Percentiles rank a stretch among this genome's conserved stretches.
phyloP scores from a whole-genome alignment of 1,140 invertebrate species.

The Asobara japonica region DNA sequence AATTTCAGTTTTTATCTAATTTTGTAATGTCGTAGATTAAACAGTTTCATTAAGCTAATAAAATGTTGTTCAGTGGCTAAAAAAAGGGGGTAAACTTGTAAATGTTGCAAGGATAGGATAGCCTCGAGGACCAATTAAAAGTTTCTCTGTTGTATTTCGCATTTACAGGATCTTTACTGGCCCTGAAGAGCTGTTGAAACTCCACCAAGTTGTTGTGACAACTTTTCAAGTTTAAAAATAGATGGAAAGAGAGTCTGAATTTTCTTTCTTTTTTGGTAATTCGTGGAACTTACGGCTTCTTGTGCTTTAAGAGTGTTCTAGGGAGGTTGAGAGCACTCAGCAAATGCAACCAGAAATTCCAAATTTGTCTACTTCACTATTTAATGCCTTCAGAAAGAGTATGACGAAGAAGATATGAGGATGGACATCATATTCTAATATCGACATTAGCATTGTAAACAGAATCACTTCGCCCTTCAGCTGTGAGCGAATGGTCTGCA shows the following conservation, averaged over 20 bases:
- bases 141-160: neutral
- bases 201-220: neutral
- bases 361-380: too few relatives aligned
- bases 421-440: too few relatives aligned
- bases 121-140: slow-evolving; percentile 9
- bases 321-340: too few relatives aligned
- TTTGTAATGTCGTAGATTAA: neutral
- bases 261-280: neutral
- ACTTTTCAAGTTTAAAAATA: neutral
- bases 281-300: neutral
- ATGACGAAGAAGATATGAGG: too few relatives aligned
- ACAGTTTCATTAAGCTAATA: neutral
- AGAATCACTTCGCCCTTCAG: too few relatives aligned
- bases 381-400: too few relatives aligned
- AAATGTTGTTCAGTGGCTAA: neutral
- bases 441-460: too few relatives aligned
- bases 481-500: too few relatives aligned
- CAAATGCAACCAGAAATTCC: too few relatives aligned
- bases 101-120: neutral
- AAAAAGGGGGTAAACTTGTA: neutral
- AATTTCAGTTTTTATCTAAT: neutral
- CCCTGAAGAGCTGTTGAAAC: neutral
- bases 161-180: neutral
- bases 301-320: neutral
- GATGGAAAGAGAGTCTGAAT: neutral